Conservation (phyloP, 2,797 vertebrate genomes). For the Gymnoscopelus braueri region DNA sequence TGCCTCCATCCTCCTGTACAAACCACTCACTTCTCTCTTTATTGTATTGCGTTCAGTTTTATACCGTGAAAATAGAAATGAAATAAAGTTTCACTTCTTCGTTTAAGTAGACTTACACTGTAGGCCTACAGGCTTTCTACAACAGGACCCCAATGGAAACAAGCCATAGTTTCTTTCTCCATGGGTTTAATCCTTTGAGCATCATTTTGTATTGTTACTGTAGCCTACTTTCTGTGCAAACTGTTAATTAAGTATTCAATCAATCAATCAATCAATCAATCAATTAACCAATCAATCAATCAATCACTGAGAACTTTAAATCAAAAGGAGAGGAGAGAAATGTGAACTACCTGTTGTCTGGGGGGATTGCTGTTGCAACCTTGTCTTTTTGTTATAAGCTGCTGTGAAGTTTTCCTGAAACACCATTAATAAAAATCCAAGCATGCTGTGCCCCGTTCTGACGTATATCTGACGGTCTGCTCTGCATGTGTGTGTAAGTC, state of each 20-base stretch:
- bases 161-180: no score
- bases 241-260: no score
- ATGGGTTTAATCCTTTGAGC: no score
- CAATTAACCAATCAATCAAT: no score
- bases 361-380: conserved; percentile 38
- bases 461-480: conserved; percentile 57
- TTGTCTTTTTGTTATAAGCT: conserved; percentile 40
- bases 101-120: no score
- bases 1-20: conserved; percentile 43
- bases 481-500: conserved; percentile 76
- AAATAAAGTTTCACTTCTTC: conserved; percentile 32
- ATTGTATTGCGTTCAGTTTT: conserved; percentile 24
- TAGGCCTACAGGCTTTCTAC: conserved; percentile 33
- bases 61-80: conserved; percentile 31
- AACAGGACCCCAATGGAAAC: no score
- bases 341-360: conserved; percentile 51
- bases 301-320: conserved; percentile 50
- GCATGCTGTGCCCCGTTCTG: conserved; percentile 36
- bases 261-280: no score
- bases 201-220: no score
- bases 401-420: conserved; percentile 63
- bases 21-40: conserved; percentile 34
- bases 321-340: conserved; percentile 37
- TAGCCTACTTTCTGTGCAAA: no score
- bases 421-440: conserved; percentile 74